Evolutionary conservation across 2,888 invertebrate genomes (phyloP).

Genomic region (Leucophenga montana): DNA sequence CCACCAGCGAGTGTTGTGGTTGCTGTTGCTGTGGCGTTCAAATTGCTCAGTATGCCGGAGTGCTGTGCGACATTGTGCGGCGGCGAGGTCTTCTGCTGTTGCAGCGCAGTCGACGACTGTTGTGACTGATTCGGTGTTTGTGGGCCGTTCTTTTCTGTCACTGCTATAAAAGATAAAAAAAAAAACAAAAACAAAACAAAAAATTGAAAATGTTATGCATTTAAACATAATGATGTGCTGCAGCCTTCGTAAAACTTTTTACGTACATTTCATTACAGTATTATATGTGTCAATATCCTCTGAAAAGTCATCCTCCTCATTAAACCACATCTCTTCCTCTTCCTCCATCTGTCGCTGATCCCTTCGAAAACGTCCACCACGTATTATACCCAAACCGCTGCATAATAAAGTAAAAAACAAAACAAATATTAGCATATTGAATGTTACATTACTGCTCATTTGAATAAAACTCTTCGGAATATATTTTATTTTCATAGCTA

Average conservation of each 20-base stretch:
- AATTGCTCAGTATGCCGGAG: slow-evolving; percentile 55
- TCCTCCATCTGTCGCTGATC: slow-evolving; percentile 96
- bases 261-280: slow-evolving; percentile 73
- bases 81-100: slow-evolving; percentile 64
- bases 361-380: slow-evolving; percentile 85
- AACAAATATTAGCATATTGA: neutral
- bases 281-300: slow-evolving; percentile 77
- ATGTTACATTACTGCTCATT: too few species aligned
- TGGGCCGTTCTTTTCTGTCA: slow-evolving; percentile 71
- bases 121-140: slow-evolving; percentile 61
- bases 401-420: slow-evolving; percentile 18
- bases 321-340: slow-evolving; percentile 99
- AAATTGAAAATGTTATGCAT: slow-evolving; percentile 1
- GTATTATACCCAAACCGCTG: slow-evolving; percentile 78
- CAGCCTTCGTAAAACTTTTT: too few species aligned
- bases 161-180: slow-evolving; percentile 49
- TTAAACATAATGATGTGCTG: neutral
- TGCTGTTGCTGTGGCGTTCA: slow-evolving; percentile 64
- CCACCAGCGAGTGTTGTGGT: slow-evolving; percentile 60
- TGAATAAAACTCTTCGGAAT: too few species aligned
- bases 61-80: slow-evolving; percentile 65
- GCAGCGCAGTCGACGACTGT: slow-evolving; percentile 10
- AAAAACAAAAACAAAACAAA: slow-evolving; percentile 12
- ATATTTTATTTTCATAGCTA: too few species aligned
- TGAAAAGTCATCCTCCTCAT: slow-evolving; percentile 94